A percentile compares a stretch with the other conserved stretches of the same genome.
phyloP scores from a whole-genome alignment of 2,797 vertebrate genomes.

The Centropyge bicolor region DNA sequence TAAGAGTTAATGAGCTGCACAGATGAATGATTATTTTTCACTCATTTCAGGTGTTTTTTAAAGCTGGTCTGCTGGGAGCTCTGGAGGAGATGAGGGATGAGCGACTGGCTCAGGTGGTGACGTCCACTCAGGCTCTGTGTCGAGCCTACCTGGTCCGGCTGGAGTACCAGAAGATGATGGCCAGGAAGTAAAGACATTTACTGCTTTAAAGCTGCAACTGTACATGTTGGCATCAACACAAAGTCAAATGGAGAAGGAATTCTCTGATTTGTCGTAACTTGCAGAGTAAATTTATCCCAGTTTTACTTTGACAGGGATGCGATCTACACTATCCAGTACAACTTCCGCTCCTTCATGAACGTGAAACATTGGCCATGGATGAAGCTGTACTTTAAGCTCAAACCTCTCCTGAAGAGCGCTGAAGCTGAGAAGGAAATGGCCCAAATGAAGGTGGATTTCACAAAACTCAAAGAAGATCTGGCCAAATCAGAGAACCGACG shows the following conservation, averaged over 20 bases:
- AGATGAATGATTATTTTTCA: not conserved
- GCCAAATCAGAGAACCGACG: slow-evolving; percentile 85
- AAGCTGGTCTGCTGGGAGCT: slow-evolving; percentile 87
- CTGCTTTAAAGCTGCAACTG: not conserved
- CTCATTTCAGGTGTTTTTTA: slow-evolving; percentile 71
- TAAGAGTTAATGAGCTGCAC: not conserved
- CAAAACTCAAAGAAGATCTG: slow-evolving; percentile 84
- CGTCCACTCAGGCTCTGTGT: slow-evolving; percentile 84
- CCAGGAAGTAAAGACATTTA: slow-evolving; percentile 69
- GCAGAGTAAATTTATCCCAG: not conserved
- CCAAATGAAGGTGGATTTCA: slow-evolving; percentile 86
- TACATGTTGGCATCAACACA: not conserved
- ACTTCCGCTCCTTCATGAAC: slow-evolving; percentile 89
- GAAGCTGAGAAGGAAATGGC: slow-evolving; percentile 91
- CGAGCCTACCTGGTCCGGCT: slow-evolving; percentile 80
- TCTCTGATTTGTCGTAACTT: no score
- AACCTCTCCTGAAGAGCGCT: slow-evolving; percentile 89
- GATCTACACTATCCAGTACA: slow-evolving; percentile 87
- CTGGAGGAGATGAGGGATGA: slow-evolving; percentile 90
- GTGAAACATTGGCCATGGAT: slow-evolving; percentile 93
- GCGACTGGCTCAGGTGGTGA: slow-evolving; percentile 83
- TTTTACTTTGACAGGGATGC: slow-evolving; percentile 76
- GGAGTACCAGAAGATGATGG: slow-evolving; percentile 71
- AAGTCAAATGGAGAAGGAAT: no score
- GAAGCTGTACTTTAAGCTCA: slow-evolving; percentile 92